Evolutionary conservation across 2,113 vertebrate genomes (phyloP).

Genomic region (Passer domesticus): DNA sequence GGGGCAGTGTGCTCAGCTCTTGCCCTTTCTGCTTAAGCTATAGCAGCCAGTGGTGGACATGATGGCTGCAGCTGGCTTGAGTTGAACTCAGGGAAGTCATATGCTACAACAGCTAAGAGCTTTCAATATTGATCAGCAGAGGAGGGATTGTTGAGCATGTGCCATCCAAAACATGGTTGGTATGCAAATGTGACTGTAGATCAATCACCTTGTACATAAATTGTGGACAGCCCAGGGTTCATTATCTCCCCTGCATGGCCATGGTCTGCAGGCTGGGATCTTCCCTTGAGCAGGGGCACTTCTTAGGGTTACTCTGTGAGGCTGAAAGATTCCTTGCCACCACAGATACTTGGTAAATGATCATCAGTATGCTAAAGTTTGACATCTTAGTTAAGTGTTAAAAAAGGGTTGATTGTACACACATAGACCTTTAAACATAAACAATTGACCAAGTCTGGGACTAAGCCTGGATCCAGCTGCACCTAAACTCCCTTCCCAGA

Average conservation of each 20-base stretch:
- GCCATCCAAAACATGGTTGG: background rate
- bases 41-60: background rate
- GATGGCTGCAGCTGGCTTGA: background rate
- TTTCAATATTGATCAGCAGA: background rate
- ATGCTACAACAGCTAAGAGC: background rate
- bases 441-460: background rate
- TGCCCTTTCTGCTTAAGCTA: background rate
- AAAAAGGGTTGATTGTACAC: too few species aligned
- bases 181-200: background rate
- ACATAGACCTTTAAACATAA: background rate
- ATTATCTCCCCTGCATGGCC: background rate
- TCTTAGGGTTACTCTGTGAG: background rate
- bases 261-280: fast-evolving
- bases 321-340: background rate
- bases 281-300: too few species aligned
- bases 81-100: background rate
- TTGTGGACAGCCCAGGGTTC: background rate
- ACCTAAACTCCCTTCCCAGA: background rate
- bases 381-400: background rate
- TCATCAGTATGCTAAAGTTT: background rate
- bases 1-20: background rate
- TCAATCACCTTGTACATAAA: background rate
- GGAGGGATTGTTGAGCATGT: background rate
- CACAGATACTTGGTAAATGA: background rate
- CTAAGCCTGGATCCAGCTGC: background rate